phyloP scores from a whole-genome alignment of 2,888 invertebrate species.

The Metellina segmentata region DNA sequence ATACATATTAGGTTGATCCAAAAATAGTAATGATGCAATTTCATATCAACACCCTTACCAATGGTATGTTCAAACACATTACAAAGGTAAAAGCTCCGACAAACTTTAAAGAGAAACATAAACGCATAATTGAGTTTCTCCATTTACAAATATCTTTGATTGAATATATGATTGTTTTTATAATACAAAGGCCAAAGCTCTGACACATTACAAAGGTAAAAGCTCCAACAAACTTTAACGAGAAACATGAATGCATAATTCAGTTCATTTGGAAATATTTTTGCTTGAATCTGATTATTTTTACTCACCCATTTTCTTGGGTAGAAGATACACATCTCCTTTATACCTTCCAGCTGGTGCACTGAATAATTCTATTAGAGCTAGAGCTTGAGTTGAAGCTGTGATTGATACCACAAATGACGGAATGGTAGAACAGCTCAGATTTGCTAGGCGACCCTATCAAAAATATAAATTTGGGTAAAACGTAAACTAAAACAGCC shows the following conservation, averaged over 20 bases:
- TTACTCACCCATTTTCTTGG: slow-evolving; percentile 96
- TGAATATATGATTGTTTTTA: too few species aligned
- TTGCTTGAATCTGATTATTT: too few species aligned
- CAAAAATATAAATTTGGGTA: slow-evolving; percentile 38
- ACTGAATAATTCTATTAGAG: slow-evolving; percentile 97
- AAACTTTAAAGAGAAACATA: neutral
- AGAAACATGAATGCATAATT: neutral
- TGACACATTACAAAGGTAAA: too few species aligned
- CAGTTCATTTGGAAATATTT: neutral
- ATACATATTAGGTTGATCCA: too few species aligned
- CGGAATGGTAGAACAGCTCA: slow-evolving; percentile 96
- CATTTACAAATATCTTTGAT: neutral
- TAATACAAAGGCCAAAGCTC: too few species aligned
- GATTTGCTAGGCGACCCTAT: slow-evolving; percentile 94
- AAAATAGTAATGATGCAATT: too few species aligned
- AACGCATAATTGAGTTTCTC: neutral
- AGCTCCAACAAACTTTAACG: too few species aligned
- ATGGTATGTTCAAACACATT: too few species aligned
- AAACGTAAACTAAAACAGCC: neutral
- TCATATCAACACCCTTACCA: too few species aligned
- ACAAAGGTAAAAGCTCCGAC: too few species aligned
- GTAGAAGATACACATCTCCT: slow-evolving; percentile 97
- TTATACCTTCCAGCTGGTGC: slow-evolving; percentile 97
- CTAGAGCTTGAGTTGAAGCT: slow-evolving; percentile 97
- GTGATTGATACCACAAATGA: slow-evolving; percentile 99